Conservation (phyloP, 2,113 vertebrate genomes). For the Dasyornis broadbenti region DNA sequence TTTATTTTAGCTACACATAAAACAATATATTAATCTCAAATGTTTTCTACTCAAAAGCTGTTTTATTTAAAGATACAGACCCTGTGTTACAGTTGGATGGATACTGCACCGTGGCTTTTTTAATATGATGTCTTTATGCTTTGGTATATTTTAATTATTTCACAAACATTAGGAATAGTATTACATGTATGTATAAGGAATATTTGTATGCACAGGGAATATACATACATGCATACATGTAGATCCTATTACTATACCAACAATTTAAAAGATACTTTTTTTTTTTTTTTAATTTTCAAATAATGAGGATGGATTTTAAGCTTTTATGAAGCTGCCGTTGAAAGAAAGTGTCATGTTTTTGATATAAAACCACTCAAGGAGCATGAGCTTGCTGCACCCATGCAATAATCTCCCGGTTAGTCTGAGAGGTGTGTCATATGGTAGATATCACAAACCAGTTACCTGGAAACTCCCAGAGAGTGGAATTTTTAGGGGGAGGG, state of each 20-base stretch:
- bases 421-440: background rate
- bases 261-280: background rate
- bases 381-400: background rate
- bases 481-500: background rate
- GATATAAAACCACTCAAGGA: background rate
- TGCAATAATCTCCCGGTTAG: background rate
- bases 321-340: background rate
- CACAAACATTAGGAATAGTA: background rate
- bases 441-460: background rate
- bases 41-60: background rate
- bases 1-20: background rate
- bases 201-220: background rate
- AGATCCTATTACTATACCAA: background rate
- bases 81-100: background rate
- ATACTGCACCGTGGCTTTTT: background rate
- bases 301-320: background rate
- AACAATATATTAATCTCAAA: background rate
- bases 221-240: no score
- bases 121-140: background rate
- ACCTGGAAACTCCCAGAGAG: conserved; percentile 23
- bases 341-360: background rate
- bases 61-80: background rate
- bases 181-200: background rate
- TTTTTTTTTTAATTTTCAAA: background rate
- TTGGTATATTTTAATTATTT: background rate